Evolutionary conservation across 2,113 vertebrate genomes (phyloP), one percentile per base, ranked within the genome.

Genomic region (Gopherus flavomarginatus): DNA sequence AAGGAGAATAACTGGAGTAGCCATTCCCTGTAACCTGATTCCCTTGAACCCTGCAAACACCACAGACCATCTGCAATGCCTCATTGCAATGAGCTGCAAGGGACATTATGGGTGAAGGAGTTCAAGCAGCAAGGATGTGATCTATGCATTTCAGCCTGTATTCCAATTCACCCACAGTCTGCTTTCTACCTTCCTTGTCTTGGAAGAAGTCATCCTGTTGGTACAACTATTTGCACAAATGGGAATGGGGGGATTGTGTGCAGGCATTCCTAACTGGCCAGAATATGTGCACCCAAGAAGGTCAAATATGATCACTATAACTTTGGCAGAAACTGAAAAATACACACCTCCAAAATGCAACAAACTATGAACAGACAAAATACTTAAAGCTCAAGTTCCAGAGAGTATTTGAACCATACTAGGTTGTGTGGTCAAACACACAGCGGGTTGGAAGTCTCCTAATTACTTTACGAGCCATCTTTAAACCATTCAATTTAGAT

Each of bases 391-490:
- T 88, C 85, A 69, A 82, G 54, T 38, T 87, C 93, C 82, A 1
- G 79, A 65, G 83, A 9, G 24, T 56, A 3, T 12, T 95, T 93
- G 92, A 96, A 96, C 94, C 85, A 89, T 89, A 44, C 69, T 44
- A 81, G 90, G 87, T 83, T 90, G 81, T 59, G 35, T 2, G 35
- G 94, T 90, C 93, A 97, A n/a, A 96, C 52, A 14, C 65, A 96
- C 94, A 97, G 95, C 94, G 62, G 92, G 65, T 90, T 82, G 7
- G 72, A 86, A 90, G 87, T 88, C 96, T 96, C 92, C 94, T 97
- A 96, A 97, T 89, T 94, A 96, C 95, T 97, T 97, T 96, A 92
- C 91, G 94, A 93, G 96, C 90, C 89, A 90, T 96, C 94, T 82
- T 90, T 89, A 93, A 96, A 91, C 90, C 92, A 95, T 94, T 93